Percentiles rank a stretch among this genome's conserved stretches.
These are phyloP conservation scores for Gallinago media DNA, from an alignment of 2,113 vertebrate species.

Conservation along the genomic window DNA sequence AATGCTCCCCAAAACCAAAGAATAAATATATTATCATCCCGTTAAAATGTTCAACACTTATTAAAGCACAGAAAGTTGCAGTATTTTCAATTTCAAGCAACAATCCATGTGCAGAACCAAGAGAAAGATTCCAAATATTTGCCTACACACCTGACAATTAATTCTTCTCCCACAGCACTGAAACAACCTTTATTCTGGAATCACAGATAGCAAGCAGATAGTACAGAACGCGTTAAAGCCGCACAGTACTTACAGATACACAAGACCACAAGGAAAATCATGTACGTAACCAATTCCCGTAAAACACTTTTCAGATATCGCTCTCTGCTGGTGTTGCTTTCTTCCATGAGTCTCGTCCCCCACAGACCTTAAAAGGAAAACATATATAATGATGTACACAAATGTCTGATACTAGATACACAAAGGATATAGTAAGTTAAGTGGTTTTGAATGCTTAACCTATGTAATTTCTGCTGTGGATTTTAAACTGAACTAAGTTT, in stretches of 20 bases:
- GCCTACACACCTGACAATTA: background rate
- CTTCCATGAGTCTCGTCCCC: constrained; percentile 95
- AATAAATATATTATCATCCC: background rate
- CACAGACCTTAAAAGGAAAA: constrained; percentile 86
- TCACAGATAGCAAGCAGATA: background rate
- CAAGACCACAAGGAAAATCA: constrained; percentile 88
- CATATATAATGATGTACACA: background rate
- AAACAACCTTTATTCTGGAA: background rate
- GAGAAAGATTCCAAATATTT: background rate
- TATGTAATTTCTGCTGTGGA: background rate
- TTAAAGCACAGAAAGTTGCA: background rate
- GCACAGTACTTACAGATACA: constrained; percentile 88
- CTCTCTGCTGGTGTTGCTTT: constrained; percentile 89
- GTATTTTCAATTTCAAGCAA: background rate
- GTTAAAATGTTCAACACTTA: background rate
- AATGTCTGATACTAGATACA: background rate
- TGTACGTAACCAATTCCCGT: constrained; percentile 90
- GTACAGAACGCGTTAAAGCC: background rate
- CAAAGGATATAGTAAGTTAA: background rate
- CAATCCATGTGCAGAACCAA: accelerated
- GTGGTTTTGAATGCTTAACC: background rate
- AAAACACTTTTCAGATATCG: constrained; percentile 90
- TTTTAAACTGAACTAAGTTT: background rate
- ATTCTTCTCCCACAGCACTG: background rate
- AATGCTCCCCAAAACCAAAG: background rate